phyloP scores from a whole-genome alignment of 2,113 vertebrate genomes.

The Syrmaticus mikado region DNA sequence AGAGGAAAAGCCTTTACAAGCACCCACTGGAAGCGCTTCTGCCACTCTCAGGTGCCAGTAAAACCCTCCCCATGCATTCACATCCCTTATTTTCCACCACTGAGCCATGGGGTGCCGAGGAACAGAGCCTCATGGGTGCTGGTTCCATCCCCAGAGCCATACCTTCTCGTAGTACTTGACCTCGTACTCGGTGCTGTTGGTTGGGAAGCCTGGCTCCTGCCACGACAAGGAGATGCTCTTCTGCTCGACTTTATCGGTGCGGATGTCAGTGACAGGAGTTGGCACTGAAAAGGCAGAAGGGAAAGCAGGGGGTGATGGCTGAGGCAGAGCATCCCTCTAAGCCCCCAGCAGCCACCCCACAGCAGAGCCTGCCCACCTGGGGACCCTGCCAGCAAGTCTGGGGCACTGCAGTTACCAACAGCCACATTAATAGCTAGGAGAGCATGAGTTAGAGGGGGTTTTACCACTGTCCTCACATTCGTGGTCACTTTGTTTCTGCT shows the following conservation, averaged over 20 bases:
- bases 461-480: not conserved
- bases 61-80: accelerated
- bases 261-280: slow-evolving; percentile 85
- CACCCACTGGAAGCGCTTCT: not conserved
- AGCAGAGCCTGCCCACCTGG: accelerated
- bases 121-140: not conserved
- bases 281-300: slow-evolving; percentile 72
- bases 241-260: slow-evolving; percentile 88
- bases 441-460: not conserved
- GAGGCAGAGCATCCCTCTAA: not conserved
- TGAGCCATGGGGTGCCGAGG: accelerated
- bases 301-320: not conserved
- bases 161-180: slow-evolving; percentile 98
- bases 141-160: not conserved
- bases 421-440: not conserved
- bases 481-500: not conserved
- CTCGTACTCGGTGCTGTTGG: slow-evolving; percentile 90
- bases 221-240: slow-evolving; percentile 90
- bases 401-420: not conserved
- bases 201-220: slow-evolving; percentile 80
- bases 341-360: not conserved
- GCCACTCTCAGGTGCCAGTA: not conserved
- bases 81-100: accelerated
- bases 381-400: not conserved
- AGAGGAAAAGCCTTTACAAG: not conserved